Conservation (phyloP, 2,888 invertebrate species). For the Drosophila recens region DNA sequence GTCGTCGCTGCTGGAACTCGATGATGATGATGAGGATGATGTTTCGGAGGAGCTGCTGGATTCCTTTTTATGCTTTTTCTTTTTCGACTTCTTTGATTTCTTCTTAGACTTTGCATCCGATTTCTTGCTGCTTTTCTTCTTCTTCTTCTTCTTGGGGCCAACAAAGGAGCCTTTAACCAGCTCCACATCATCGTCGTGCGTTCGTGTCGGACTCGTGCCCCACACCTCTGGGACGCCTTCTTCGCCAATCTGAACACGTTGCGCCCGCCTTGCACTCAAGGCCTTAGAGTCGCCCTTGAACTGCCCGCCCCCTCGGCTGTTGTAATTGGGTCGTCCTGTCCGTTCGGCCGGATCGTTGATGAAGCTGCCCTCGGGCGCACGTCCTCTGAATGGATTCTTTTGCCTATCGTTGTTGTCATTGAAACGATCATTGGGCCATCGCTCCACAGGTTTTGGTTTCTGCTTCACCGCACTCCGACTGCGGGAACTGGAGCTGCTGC, state of each 20-base stretch:
- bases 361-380: slow-evolving; percentile 63
- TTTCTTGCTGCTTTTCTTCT: slow-evolving; percentile 58
- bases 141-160: slow-evolving; percentile 68
- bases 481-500: slow-evolving; percentile 39
- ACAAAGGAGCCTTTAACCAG: slow-evolving; percentile 70
- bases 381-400: slow-evolving; percentile 73
- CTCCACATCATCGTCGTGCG: slow-evolving; percentile 80
- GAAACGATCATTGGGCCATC: slow-evolving; percentile 81
- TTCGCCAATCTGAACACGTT: slow-evolving; percentile 91
- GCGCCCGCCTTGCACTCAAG: slow-evolving; percentile 89
- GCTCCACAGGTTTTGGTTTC: slow-evolving; percentile 55
- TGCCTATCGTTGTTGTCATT: slow-evolving; percentile 59
- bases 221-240: slow-evolving; percentile 90
- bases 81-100: slow-evolving; percentile 80
- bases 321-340: slow-evolving; percentile 36
- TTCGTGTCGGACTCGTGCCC: slow-evolving; percentile 90
- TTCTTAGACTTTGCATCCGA: slow-evolving; percentile 58
- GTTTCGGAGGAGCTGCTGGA: slow-evolving; percentile 72
- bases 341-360: slow-evolving; percentile 71
- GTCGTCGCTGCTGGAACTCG: slow-evolving; percentile 57
- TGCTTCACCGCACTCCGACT: slow-evolving; percentile 32
- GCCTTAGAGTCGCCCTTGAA: slow-evolving; percentile 85
- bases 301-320: slow-evolving; percentile 43
- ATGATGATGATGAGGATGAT: too few relatives aligned
- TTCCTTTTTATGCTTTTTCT: slow-evolving; percentile 86